Base-by-base conservation (phyloP, 2,797 vertebrate genomes). In the Arrhamphus sclerolepis region DNA sequence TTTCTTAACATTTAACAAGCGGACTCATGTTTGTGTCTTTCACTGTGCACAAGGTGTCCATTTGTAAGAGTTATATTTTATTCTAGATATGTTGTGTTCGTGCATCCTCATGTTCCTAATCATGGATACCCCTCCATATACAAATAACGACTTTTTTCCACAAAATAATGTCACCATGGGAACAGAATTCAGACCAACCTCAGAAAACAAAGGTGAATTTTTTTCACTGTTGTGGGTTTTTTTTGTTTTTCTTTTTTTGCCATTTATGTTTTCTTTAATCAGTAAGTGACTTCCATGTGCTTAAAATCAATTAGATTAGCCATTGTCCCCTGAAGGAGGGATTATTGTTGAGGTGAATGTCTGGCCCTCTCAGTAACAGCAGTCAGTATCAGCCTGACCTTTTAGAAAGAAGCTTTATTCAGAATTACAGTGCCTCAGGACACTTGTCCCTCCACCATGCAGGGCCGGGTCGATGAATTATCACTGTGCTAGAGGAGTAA, bases 391-490 rank as follows among this genome's bases (percentile, higher is more conserved):
- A 56, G 48, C 43, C 63, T 83, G 80, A 81, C 77, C 77, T 87
- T 86, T 86, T 46, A 53, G 19, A 74, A 80, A 85, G 70, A 72
- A 72, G 65, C 41, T 77, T 78, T 83, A 80, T 76, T 76, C 75
- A 66, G 72, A 77, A 71, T 72, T 58, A 83, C 76, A 81, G 67
- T 75, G 71, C 75, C 62, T 58, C 59, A 46, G 71, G 76, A 81
- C 75, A 67, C 65, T 62, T 64, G 65, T 81, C 68, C 46, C 55
- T 73, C 70, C 65, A 54, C 75, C 78, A 48, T 42, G 66, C 49
- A 34, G 72, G 34, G 72, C 78, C 70, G 57, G 68, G 74, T 88
- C 77, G 43, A 89, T 87, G 81, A 69, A 82, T 87, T 71, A 79
- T 75, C 71, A 73, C 71, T 21, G 29, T 70, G 72, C 67, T 62